Conservation (phyloP, 2,797 vertebrate genomes). For the Falco novaeseelandiae region DNA sequence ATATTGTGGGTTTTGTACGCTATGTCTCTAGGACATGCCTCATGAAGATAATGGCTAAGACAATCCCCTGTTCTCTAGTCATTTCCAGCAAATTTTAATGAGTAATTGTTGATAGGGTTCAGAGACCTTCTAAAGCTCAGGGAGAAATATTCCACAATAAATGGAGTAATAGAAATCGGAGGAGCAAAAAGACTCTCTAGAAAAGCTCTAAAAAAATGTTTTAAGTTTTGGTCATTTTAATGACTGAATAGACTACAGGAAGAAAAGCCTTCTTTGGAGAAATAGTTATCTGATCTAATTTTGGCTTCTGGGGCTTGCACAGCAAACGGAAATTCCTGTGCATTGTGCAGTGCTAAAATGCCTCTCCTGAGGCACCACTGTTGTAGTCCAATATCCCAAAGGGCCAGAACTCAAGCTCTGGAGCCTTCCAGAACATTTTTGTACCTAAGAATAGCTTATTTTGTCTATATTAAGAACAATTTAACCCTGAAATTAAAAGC, state of each 20-base stretch:
- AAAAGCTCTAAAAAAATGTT: background rate
- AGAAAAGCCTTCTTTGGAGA: background rate
- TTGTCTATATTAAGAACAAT: background rate
- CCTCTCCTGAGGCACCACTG: background rate
- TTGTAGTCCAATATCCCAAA: background rate
- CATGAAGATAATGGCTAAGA: background rate
- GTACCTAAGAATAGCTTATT: background rate
- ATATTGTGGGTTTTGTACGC: background rate
- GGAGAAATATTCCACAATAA: background rate
- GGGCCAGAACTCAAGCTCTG: rapidly evolving
- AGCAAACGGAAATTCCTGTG: background rate
- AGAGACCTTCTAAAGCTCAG: background rate
- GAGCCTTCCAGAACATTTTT: background rate
- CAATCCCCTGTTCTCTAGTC: background rate
- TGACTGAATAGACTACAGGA: background rate
- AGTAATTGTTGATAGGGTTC: background rate
- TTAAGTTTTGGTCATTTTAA: background rate
- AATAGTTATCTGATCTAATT: background rate
- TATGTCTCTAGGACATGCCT: background rate
- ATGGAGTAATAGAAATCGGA: background rate
- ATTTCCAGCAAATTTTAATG: background rate
- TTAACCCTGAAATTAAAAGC: background rate
- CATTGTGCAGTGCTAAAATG: background rate
- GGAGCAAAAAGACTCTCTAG: background rate
- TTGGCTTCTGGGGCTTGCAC: background rate